Percentiles rank a stretch among this genome's conserved stretches.
phyloP scores from a whole-genome alignment of 1,140 invertebrate species.

The Stenopsyche tienmushanensis region DNA sequence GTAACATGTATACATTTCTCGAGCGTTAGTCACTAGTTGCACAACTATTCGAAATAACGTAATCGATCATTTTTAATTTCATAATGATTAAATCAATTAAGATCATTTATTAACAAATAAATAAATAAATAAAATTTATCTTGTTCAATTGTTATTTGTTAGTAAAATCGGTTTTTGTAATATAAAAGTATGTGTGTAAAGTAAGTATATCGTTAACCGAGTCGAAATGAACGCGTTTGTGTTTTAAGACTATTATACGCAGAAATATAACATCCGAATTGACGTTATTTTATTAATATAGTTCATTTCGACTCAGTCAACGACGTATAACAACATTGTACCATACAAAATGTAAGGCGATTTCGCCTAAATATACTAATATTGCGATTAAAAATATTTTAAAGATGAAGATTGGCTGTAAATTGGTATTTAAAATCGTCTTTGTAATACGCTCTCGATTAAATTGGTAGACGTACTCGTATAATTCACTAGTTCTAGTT shows the following conservation, averaged over 20 bases:
- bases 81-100: too few species aligned
- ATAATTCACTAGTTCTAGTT: conserved; percentile 21
- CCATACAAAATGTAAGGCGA: conserved; percentile 42
- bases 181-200: conserved; percentile 38
- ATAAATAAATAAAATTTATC: conserved; percentile 26
- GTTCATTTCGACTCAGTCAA: too few species aligned
- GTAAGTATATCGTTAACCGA: conserved; percentile 29
- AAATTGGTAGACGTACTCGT: conserved; percentile 2
- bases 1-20: too few species aligned
- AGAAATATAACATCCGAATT: too few species aligned
- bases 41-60: too few species aligned
- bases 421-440: conserved; percentile 29
- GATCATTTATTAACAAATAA: neutral
- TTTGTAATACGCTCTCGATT: conserved; percentile 7
- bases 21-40: too few species aligned
- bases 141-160: conserved; percentile 41
- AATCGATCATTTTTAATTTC: too few species aligned
- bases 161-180: conserved; percentile 38
- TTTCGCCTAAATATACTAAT: conserved; percentile 40
- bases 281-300: too few species aligned
- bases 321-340: neutral
- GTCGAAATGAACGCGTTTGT: too few species aligned
- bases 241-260: too few species aligned
- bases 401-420: conserved; percentile 40
- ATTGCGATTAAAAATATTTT: conserved; percentile 25